phyloP scores from a whole-genome alignment of 2,113 vertebrate species.

The Cranoglanis bouderius region DNA sequence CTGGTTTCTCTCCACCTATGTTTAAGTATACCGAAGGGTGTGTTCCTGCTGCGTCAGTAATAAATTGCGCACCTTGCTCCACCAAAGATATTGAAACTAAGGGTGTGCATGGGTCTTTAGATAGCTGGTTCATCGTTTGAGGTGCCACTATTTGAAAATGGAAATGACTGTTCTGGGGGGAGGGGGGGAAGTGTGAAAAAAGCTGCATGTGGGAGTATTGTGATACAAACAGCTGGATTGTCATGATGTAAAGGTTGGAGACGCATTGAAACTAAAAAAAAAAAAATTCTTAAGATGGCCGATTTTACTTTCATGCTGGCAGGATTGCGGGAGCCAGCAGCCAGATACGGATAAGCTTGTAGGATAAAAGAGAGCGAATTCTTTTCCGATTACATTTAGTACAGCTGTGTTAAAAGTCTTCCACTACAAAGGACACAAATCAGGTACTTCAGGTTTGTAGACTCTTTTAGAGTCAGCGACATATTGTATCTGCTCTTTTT shows the following conservation, averaged over 20 bases:
- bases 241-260: neutral
- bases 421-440: neutral
- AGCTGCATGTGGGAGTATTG: neutral
- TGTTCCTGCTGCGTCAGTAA: conserved; percentile 28
- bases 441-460: neutral
- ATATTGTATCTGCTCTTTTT: neutral
- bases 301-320: neutral
- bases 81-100: neutral
- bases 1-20: conserved; percentile 17
- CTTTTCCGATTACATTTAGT: neutral
- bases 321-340: too few relatives aligned
- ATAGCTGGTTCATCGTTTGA: neutral
- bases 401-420: neutral
- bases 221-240: neutral
- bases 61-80: conserved; percentile 19
- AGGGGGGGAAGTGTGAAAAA: neutral
- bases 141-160: neutral
- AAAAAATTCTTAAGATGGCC: neutral
- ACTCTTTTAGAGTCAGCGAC: neutral
- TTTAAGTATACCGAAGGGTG: conserved; percentile 39
- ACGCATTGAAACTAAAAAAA: too few relatives aligned
- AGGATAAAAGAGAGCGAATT: neutral
- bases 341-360: neutral
- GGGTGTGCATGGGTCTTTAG: neutral
- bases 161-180: neutral